phyloP scores from a whole-genome alignment of 2,888 invertebrate species.

The Calameuta filiformis region DNA sequence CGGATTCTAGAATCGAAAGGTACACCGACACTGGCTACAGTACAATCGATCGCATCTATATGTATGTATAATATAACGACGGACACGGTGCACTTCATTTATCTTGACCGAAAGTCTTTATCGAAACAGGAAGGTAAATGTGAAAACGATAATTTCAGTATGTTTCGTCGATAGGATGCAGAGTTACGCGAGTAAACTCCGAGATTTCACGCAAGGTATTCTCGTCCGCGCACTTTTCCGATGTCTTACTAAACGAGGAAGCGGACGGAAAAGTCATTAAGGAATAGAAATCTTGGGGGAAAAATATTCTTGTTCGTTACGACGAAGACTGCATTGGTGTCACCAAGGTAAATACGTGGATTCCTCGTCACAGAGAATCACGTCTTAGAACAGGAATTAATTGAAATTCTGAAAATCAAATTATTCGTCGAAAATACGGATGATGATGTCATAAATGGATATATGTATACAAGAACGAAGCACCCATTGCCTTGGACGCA shows the following conservation, averaged over 20 bases:
- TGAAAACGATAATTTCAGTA: not conserved
- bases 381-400: not conserved
- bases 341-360: not conserved
- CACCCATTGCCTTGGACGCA: not conserved
- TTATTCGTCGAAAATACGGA: not conserved
- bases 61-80: not conserved
- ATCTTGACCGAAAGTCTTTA: not conserved
- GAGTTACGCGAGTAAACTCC: not conserved
- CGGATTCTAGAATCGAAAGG: not conserved
- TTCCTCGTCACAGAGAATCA: not conserved
- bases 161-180: not conserved
- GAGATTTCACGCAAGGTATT: not conserved
- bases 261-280: not conserved
- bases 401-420: not conserved
- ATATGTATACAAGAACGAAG: not conserved
- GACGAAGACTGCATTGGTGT: not conserved
- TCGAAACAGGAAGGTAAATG: not conserved
- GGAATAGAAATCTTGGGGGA: not conserved
- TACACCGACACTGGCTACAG: not conserved
- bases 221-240: not conserved
- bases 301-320: not conserved
- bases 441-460: not conserved
- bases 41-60: not conserved
- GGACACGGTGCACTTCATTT: not conserved
- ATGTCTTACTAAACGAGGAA: not conserved